Base-by-base conservation (phyloP, 2,888 invertebrate genomes). In the Callosobruchus maculatus region DNA sequence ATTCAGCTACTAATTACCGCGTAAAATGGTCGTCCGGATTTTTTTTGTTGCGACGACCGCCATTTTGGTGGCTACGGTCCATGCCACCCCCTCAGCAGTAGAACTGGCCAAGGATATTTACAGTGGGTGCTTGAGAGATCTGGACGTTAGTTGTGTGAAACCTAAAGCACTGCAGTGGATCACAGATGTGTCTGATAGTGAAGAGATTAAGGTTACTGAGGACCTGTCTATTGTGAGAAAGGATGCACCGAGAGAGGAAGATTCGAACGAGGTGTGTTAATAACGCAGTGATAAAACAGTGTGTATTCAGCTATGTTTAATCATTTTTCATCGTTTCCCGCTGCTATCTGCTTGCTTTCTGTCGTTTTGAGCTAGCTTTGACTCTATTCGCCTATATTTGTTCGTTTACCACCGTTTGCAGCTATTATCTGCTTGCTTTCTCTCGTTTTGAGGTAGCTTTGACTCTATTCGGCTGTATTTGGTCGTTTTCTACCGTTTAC, bases 101-200 rank as follows among this genome's bases (percentile, higher is more conserved):
- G 91, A 90, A 77, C 86, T 93, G 82, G 88, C 91, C 21, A 88
- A 88, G 77, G 93, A 92, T 82, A 91, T 93, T 86, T 93, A 93
- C 84, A 87, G 89, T 72, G 89, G 90, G 85, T 94, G 94, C 82
- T 84, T 93, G 71, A 91, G 91, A 84, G 91, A 92, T 82, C 91
- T 92, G 82, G 92, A 92, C 68, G 88, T 92, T 77, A 90, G 90
- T 82, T 95, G 95, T 87, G 92, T 93, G 73, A 93, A 93, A 82
- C 95, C 95, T 9, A 94, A 94, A 86, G 91, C 95, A 70, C 86
- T 95, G 83, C 90, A 91, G 78, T 95, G 94, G 92, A 89, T 94
- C 80, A 92, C 91, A 80, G 88, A 90, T 75, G 93, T 92, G 2
- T 87, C 90, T 21, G 89, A 91, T 80, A 90, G 93, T 81, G 92